Conservation (phyloP, 2,888 invertebrate species). For the Teleiodes luculella region DNA sequence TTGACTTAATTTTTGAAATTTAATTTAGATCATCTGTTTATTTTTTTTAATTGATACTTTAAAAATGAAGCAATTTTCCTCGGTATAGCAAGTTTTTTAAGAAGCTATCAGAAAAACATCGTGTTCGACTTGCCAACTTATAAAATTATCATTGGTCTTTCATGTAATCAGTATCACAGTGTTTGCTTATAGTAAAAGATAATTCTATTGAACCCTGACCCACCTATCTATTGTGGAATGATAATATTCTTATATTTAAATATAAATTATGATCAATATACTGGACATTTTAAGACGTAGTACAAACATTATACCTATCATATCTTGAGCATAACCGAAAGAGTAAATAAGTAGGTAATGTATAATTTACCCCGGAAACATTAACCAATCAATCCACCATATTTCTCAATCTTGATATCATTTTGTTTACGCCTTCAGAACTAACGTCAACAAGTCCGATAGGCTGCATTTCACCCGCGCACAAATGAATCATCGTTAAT, state of each 20-base stretch:
- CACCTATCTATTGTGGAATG: neutral
- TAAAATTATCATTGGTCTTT: conserved; percentile 5
- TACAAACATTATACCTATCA: no score
- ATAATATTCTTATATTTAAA: no score
- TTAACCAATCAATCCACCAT: conserved; percentile 72
- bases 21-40: no score
- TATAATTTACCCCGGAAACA: conserved; percentile 56
- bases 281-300: no score
- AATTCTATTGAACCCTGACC: conserved; percentile 2
- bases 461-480: conserved; percentile 77
- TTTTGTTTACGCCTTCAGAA: conserved; percentile 71
- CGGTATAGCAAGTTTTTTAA: no score
- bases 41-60: no score
- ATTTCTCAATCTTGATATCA: conserved; percentile 62
- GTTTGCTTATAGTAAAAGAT: conserved; percentile 4
- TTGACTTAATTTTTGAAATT: no score
- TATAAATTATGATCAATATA: no score
- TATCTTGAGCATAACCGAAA: no score
- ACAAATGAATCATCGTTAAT: conserved; percentile 78
- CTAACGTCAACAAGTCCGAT: conserved; percentile 76
- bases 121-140: neutral
- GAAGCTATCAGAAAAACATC: neutral
- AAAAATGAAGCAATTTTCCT: no score
- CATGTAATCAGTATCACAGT: neutral
- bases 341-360: no score